Percentiles rank a stretch among this genome's conserved stretches.
phyloP scores from a whole-genome alignment of 2,113 vertebrate species.

The Prinia subflava region DNA sequence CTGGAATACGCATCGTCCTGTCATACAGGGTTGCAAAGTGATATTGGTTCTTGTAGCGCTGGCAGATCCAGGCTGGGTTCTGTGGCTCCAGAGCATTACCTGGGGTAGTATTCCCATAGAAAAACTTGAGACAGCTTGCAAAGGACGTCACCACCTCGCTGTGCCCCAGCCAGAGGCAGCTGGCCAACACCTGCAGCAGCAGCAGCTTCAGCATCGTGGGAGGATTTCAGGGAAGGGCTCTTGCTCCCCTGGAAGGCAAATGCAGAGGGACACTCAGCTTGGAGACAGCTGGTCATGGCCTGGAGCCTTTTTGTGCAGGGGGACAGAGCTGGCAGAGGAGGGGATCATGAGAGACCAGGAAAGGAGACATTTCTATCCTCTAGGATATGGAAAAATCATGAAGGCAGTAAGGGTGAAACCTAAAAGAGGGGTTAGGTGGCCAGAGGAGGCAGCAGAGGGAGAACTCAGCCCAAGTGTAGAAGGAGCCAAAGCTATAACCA shows the following conservation, averaged over 20 bases:
- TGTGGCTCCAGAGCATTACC: background rate
- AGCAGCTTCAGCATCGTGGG: background rate
- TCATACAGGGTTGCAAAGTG: constrained; percentile 30
- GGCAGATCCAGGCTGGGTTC: constrained; percentile 23
- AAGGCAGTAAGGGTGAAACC: no score
- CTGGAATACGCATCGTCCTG: background rate
- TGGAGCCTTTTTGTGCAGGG: no score
- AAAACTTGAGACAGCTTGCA: background rate
- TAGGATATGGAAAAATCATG: no score
- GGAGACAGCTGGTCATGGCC: background rate
- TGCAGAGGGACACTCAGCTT: background rate
- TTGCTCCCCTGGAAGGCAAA: background rate
- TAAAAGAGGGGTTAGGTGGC: no score
- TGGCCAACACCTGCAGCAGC: background rate
- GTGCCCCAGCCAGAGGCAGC: background rate
- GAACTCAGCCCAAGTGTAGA: no score
- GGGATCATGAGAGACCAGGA: no score
- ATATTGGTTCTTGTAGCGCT: background rate
- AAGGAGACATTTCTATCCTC: no score
- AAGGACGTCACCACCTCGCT: background rate
- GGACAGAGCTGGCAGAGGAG: background rate
- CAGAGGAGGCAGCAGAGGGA: no score
- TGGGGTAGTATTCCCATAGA: background rate
- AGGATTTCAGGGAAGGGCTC: background rate
- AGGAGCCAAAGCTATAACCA: no score